Percentiles rank a stretch among this genome's conserved stretches.
phyloP scores from a whole-genome alignment of 1,140 invertebrate genomes.

The Papilio glaucus region DNA sequence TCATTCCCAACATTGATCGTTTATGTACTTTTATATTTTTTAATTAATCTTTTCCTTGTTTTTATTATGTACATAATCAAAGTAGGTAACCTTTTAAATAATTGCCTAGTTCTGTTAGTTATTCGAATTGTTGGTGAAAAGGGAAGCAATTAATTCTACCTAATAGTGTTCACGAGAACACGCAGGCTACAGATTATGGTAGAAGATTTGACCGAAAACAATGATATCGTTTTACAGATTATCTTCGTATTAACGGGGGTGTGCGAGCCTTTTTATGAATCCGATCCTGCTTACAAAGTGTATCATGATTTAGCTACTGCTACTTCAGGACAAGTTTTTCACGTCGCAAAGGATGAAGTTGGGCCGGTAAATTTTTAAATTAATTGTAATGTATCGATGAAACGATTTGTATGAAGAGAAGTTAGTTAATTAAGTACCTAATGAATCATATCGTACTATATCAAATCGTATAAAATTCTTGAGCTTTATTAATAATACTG shows the following conservation, averaged over 20 bases:
- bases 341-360: constrained; percentile 52
- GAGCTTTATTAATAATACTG: too few relatives aligned
- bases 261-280: constrained; percentile 35
- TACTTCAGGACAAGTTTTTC: constrained; percentile 63
- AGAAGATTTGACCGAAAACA: neutral
- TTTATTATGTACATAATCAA: too few relatives aligned
- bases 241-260: constrained; percentile 58
- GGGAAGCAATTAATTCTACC: too few relatives aligned
- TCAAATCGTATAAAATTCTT: neutral
- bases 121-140: too few relatives aligned
- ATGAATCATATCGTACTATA: neutral
- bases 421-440: neutral
- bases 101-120: too few relatives aligned
- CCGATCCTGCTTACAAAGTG: constrained; percentile 40
- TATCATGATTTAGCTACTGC: constrained; percentile 52
- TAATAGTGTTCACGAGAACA: too few relatives aligned
- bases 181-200: neutral
- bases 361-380: constrained; percentile 42
- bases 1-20: too few relatives aligned
- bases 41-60: too few relatives aligned
- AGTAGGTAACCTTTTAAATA: too few relatives aligned
- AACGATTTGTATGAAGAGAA: neutral
- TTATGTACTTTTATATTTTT: too few relatives aligned
- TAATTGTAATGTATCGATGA: neutral
- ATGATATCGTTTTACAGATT: constrained; percentile 51